A percentile compares a stretch with the other conserved stretches of the same genome.
phyloP scores from a whole-genome alignment of 2,888 invertebrate genomes.

The Hirudinaria manillensis region DNA sequence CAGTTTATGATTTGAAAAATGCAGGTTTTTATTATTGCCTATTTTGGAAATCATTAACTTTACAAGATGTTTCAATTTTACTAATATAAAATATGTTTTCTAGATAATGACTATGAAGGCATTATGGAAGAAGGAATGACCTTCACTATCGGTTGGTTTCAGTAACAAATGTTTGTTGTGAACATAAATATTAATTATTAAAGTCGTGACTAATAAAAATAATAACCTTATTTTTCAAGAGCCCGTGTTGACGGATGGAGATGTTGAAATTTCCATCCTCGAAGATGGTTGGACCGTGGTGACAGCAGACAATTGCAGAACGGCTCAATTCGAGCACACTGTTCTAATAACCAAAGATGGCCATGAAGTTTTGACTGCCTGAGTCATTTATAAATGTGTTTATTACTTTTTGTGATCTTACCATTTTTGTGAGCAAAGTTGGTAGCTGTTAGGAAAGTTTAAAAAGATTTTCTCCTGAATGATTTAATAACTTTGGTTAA shows the following conservation, averaged over 20 bases:
- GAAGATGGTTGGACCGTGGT: constrained; percentile 85
- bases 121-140: constrained; percentile 81
- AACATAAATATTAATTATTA: background rate
- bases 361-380: constrained; percentile 69
- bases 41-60: too few relatives aligned
- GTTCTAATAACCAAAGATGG: constrained; percentile 74
- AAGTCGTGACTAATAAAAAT: background rate
- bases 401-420: too few relatives aligned
- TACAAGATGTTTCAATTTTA: constrained; percentile 47
- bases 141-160: constrained; percentile 69
- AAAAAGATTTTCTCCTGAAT: too few relatives aligned
- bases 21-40: too few relatives aligned
- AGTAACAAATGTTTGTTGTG: background rate
- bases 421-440: too few relatives aligned
- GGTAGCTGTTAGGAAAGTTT: too few relatives aligned
- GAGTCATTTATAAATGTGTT: background rate
- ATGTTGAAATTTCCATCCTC: constrained; percentile 55
- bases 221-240: constrained; percentile 57
- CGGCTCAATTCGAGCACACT: constrained; percentile 88
- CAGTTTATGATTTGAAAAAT: too few relatives aligned
- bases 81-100: constrained; percentile 16
- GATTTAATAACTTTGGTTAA: too few relatives aligned
- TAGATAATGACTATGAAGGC: constrained; percentile 40
- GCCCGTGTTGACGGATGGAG: constrained; percentile 70
- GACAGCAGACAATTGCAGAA: constrained; percentile 71